Evolutionary conservation across 2,888 invertebrate species (phyloP).

Genomic region (Neoascia interrupta): DNA sequence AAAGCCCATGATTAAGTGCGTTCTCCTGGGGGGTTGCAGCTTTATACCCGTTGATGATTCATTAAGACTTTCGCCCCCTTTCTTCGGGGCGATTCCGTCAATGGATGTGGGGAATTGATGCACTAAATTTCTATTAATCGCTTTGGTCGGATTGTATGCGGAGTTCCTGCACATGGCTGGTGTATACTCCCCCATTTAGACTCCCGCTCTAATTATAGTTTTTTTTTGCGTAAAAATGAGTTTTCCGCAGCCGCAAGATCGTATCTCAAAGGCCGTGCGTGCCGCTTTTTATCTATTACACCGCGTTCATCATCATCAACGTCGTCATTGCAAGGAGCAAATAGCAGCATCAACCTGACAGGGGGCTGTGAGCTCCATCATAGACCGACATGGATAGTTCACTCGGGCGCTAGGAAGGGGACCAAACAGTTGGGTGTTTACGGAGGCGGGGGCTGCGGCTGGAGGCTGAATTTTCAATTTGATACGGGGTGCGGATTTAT

Average conservation of each 20-base stretch:
- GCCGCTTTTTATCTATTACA: conserved; percentile 49
- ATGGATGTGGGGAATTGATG: conserved; percentile 50
- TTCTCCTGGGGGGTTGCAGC: conserved; percentile 35
- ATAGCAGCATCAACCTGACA: conserved; percentile 1
- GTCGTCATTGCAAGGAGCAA: conserved; percentile 9
- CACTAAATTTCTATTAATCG: conserved; percentile 52
- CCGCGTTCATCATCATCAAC: conserved; percentile 33
- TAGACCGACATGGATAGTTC: conserved; percentile 22
- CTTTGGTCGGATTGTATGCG: background rate
- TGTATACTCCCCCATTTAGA: background rate
- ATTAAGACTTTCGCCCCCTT: conserved; percentile 11
- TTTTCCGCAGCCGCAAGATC: conserved; percentile 24
- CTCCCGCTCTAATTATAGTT: conserved; percentile 55
- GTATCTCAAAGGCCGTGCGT: conserved; percentile 38
- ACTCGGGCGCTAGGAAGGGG: background rate
- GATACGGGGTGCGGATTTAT: conserved; percentile 65
- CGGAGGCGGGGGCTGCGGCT: background rate
- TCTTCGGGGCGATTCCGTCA: conserved; percentile 1
- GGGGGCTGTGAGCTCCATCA: conserved; percentile 28
- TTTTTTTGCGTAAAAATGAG: conserved; percentile 52
- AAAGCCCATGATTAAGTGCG: conserved; percentile 37
- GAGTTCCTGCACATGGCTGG: no score
- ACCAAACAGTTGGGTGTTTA: background rate
- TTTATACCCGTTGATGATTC: conserved; percentile 41
- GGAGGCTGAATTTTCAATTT: conserved; percentile 61